Conservation (phyloP, 2,888 invertebrate species). For the Andrena chrysosceles region DNA sequence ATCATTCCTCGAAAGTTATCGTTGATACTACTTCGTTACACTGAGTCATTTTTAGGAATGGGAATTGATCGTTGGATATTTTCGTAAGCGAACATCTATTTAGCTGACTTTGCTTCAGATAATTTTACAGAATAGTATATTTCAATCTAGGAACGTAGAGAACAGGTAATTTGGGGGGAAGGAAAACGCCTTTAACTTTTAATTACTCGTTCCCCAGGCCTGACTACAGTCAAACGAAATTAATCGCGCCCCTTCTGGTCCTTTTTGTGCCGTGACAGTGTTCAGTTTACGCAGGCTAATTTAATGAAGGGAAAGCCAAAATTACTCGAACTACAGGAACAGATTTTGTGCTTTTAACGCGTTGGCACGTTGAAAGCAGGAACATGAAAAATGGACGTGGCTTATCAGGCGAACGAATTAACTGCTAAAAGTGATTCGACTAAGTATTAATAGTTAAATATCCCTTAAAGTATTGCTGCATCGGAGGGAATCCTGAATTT, state of each 20-base stretch:
- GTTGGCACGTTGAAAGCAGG: not conserved
- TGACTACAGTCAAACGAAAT: not conserved
- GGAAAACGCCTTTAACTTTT: not conserved
- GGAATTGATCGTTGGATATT: not conserved
- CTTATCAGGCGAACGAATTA: not conserved
- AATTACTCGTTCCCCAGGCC: not conserved
- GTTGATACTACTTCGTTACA: no score
- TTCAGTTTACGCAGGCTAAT: not conserved
- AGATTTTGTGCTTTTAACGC: not conserved
- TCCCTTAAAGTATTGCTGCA: not conserved
- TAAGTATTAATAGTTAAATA: not conserved
- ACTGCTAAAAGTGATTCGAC: not conserved
- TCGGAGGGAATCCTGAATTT: not conserved
- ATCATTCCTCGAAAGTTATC: no score
- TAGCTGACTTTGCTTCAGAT: not conserved
- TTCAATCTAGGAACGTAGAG: not conserved
- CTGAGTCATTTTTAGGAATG: no score
- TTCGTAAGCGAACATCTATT: not conserved
- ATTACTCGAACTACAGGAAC: not conserved
- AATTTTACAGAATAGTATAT: not conserved
- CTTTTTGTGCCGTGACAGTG: no score
- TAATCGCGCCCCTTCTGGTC: not conserved
- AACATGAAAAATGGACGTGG: not conserved
- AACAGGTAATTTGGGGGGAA: not conserved
- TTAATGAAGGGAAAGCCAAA: not conserved